Evolutionary conservation across 2,113 vertebrate genomes (phyloP).

Genomic region (Periophthalmodon schlosseri): DNA sequence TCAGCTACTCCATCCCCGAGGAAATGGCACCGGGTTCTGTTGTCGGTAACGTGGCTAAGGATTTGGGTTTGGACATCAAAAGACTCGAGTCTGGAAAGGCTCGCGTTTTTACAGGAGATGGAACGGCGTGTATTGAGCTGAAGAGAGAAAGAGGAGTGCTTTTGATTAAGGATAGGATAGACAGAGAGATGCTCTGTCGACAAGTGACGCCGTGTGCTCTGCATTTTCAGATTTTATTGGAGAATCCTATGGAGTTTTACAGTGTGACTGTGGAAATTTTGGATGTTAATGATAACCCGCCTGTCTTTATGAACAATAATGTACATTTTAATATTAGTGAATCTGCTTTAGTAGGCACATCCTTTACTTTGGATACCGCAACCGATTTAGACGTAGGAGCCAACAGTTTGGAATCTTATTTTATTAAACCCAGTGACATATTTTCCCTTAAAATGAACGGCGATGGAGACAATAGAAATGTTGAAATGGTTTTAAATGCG

Average conservation of each 20-base stretch:
- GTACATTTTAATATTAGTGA: conserved; percentile 61
- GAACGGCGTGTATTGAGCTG: conserved; percentile 54
- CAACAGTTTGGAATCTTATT: conserved; percentile 76
- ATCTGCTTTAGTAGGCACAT: conserved; percentile 40
- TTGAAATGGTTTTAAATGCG: conserved; percentile 55
- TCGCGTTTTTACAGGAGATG: conserved; percentile 71
- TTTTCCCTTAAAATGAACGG: conserved; percentile 60
- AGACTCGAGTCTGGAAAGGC: conserved; percentile 61
- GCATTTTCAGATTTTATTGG: conserved; percentile 61
- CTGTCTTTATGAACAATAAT: conserved; percentile 59
- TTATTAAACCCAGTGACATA: conserved; percentile 62
- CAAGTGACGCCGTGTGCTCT: conserved; percentile 55
- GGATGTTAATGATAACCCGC: conserved; percentile 71
- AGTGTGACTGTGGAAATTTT: conserved; percentile 53
- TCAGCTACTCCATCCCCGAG: conserved; percentile 60
- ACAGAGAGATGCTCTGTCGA: conserved; percentile 60
- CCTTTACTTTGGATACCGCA: conserved; percentile 75
- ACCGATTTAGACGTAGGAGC: conserved; percentile 75
- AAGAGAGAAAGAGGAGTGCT: conserved; percentile 59
- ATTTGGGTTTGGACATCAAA: conserved; percentile 60
- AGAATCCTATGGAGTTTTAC: conserved; percentile 69
- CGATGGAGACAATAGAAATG: conserved; percentile 46
- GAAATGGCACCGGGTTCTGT: conserved; percentile 46
- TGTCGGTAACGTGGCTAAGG: conserved; percentile 44
- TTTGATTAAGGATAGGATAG: conserved; percentile 59